Percentiles rank a stretch among this genome's conserved stretches.
Evolutionary conservation across 2,797 vertebrate species (phyloP).

Genomic region (Gouania willdenowi): DNA sequence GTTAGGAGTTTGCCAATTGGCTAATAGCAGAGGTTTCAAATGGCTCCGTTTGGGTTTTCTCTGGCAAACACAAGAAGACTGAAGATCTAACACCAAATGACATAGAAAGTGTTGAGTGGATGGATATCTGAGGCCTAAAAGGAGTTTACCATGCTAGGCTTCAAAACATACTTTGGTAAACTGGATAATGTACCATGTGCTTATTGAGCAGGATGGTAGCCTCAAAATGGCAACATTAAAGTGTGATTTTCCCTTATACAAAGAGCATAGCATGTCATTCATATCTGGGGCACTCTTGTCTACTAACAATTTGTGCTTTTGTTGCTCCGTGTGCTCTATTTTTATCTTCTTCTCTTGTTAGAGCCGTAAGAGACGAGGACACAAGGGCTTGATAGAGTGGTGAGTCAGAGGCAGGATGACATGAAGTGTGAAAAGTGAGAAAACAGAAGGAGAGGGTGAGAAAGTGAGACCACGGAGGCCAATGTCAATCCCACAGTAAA

Average conservation of each 20-base stretch:
- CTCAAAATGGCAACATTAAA: constrained; percentile 47
- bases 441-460: constrained; percentile 8
- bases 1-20: constrained; percentile 44
- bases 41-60: constrained; percentile 29
- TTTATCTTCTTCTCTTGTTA: constrained; percentile 62
- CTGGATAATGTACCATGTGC: background rate
- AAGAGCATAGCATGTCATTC: constrained; percentile 61
- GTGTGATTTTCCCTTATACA: constrained; percentile 27
- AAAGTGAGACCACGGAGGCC: constrained; percentile 57
- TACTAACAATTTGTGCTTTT: constrained; percentile 68
- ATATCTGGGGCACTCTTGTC: constrained; percentile 63
- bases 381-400: constrained; percentile 60
- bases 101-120: background rate
- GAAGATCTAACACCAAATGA: background rate
- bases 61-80: background rate
- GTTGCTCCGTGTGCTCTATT: constrained; percentile 62
- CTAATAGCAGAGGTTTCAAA: constrained; percentile 59
- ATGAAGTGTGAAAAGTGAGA: constrained; percentile 46
- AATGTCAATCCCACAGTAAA: constrained; percentile 73
- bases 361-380: constrained; percentile 43
- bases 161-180: constrained; percentile 17
- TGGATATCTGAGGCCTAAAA: background rate
- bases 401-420: constrained; percentile 61
- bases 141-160: background rate
- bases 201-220: constrained; percentile 29